A percentile compares a stretch with the other conserved stretches of the same genome.
phyloP scores from a whole-genome alignment of 1,140 invertebrate genomes.

The Drosophila guanche region DNA sequence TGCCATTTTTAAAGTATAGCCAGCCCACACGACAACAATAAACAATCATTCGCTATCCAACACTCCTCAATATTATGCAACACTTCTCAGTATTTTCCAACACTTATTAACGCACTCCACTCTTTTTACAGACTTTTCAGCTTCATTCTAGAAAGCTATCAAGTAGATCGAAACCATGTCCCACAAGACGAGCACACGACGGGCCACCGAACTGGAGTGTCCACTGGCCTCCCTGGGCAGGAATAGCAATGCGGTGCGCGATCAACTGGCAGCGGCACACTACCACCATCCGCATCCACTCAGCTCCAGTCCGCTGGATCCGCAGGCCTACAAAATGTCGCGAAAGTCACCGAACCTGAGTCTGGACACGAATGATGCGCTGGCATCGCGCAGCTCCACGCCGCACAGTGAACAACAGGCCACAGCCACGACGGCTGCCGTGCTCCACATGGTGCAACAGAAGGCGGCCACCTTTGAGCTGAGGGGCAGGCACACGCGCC shows the following conservation, averaged over 20 bases:
- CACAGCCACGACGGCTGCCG: conserved; percentile 40
- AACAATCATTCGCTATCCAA: too few species aligned
- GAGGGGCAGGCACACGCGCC: conserved; percentile 61
- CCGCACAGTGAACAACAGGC: conserved; percentile 43
- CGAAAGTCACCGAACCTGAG: conserved; percentile 81
- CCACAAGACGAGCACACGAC: conserved; percentile 71
- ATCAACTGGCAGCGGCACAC: conserved; percentile 65
- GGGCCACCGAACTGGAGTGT: conserved; percentile 84
- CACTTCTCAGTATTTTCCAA: too few species aligned
- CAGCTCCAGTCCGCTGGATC: conserved; percentile 83
- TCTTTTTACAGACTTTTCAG: conserved; percentile 32
- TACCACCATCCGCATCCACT: conserved; percentile 83
- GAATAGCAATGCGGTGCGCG: conserved; percentile 83
- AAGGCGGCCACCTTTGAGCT: conserved; percentile 83
- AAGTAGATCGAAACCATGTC: conserved; percentile 56
- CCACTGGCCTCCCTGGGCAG: conserved; percentile 86
- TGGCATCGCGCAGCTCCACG: conserved; percentile 52
- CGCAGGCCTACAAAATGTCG: conserved; percentile 83
- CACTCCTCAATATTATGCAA: too few species aligned
- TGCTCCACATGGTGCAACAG: conserved; percentile 76
- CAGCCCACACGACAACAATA: too few species aligned
- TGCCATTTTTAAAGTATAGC: too few species aligned
- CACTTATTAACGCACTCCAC: background rate
- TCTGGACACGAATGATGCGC: conserved; percentile 39
- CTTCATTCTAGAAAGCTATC: conserved; percentile 23